Percentiles rank a stretch among this genome's conserved stretches.
Conservation (phyloP, 23 tunicate species). For the Clavelina lepadiformis region DNA sequence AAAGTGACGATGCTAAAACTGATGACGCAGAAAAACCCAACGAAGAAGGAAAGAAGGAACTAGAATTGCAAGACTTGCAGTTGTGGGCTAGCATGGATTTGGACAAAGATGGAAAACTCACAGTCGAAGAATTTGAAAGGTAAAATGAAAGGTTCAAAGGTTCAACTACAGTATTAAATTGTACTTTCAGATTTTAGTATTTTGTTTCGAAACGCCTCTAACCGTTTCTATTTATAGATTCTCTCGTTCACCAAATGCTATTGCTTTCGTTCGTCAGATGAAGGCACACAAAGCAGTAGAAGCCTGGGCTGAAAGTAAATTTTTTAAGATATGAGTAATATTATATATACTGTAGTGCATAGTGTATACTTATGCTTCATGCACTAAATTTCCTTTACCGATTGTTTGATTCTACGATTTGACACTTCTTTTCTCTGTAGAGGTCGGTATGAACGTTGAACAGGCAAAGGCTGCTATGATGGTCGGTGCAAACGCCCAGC, state of each 20-base stretch:
- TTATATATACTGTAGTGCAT: too few relatives aligned
- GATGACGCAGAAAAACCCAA: constrained; percentile 61
- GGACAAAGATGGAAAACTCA: constrained; percentile 86
- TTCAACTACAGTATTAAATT: neutral
- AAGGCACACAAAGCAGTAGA: constrained; percentile 80
- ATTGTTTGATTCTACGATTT: too few relatives aligned
- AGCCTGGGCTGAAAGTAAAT: constrained; percentile 88
- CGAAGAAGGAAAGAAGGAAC: constrained; percentile 51
- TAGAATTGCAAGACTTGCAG: constrained; percentile 47
- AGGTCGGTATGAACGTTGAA: constrained; percentile 72
- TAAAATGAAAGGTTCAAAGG: constrained; percentile 1
- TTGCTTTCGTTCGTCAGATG: constrained; percentile 71
- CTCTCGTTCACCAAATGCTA: constrained; percentile 65
- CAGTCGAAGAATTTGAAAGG: constrained; percentile 85
- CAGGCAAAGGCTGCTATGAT: constrained; percentile 87
- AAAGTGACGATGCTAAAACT: constrained; percentile 1
- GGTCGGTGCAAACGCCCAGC: constrained; percentile 74
- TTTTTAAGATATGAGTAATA: too few relatives aligned
- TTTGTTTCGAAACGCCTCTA: too few relatives aligned
- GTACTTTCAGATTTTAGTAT: neutral
- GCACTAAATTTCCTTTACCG: too few relatives aligned
- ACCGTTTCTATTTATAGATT: constrained; percentile 37
- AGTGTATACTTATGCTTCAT: too few relatives aligned
- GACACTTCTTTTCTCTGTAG: too few relatives aligned
- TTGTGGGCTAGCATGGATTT: constrained; percentile 82